Conservation (phyloP, 2,888 invertebrate species). For the Lomographa bimaculata region DNA sequence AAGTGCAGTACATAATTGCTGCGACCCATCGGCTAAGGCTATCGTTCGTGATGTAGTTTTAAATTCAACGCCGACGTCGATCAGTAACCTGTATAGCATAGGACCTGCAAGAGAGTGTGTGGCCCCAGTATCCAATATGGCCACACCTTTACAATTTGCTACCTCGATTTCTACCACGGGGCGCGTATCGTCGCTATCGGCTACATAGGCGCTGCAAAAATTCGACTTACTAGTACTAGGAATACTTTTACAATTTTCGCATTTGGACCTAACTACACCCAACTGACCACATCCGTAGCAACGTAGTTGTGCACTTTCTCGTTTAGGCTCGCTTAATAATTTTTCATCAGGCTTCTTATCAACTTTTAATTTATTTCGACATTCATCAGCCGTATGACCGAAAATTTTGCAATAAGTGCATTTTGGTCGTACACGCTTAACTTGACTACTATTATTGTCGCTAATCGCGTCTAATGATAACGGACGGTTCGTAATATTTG, state of each 20-base stretch:
- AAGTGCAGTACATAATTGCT: not conserved
- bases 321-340: too few relatives aligned
- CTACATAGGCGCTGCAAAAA: too few relatives aligned
- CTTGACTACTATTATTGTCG: too few relatives aligned
- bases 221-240: too few relatives aligned
- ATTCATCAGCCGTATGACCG: not conserved
- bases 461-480: too few relatives aligned
- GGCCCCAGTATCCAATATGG: constrained; percentile 8
- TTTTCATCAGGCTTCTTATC: too few relatives aligned
- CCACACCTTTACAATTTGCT: constrained; percentile 1
- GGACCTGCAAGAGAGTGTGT: not conserved
- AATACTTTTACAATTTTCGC: not conserved
- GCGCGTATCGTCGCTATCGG: not conserved
- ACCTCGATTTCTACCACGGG: not conserved
- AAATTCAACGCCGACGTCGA: not conserved
- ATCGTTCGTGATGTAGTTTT: not conserved
- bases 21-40: not conserved
- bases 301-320: not conserved
- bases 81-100: not conserved
- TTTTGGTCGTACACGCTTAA: too few relatives aligned
- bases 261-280: not conserved
- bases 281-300: constrained; percentile 1
- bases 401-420: not conserved
- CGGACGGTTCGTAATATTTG: too few relatives aligned
- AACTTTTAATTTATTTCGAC: too few relatives aligned